Evolutionary conservation across 1,140 invertebrate genomes (phyloP), one percentile per base, ranked within the genome.

Genomic region (Campoletis sonorensis): DNA sequence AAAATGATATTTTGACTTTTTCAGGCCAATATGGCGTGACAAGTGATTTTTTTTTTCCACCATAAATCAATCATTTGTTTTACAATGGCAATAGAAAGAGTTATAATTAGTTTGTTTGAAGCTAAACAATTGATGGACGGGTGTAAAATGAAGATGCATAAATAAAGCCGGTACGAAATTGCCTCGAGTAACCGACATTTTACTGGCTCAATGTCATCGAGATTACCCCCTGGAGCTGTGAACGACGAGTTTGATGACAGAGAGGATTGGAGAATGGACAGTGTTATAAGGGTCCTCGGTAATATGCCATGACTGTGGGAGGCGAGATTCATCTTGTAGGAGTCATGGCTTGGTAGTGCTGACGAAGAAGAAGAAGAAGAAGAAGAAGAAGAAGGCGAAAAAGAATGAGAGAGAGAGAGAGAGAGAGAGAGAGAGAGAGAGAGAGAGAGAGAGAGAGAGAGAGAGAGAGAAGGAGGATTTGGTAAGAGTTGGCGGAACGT

Each of bases 401-500:
- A n/a, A n/a, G n/a, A n/a, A n/a, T n/a, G n/a, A n/a, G n/a, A n/a
- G n/a, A n/a, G n/a, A n/a, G 4, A 54, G 49, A n/a, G n/a, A n/a
- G n/a, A 21, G n/a, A n/a, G n/a, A n/a, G n/a, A n/a, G n/a, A n/a
- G n/a, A n/a, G 4, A 54, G 49, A 54, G 15, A 15, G 15, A 54
- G 49, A 54, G 4, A 54, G 15, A 15, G 4, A 70, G 33, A 23
- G 37, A 73, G 67, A 71, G 1, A 26, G 16, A 61, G 68, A 70
- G 15, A 81, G 67, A 33, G 27, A 1, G 16, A 40, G 54, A 70
- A 13, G 61, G 82, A 64, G 84, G 84, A 86, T 88, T 88, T 87
- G 82, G 83, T 83, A 80, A 85, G 83, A 85, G 79, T 80, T 61
- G 77, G 77, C 83, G 61, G 61, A n/a, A 78, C 79, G 83, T 89